Evolutionary conservation across 2,888 invertebrate species (phyloP).

Genomic region (Drosophila borborema): DNA sequence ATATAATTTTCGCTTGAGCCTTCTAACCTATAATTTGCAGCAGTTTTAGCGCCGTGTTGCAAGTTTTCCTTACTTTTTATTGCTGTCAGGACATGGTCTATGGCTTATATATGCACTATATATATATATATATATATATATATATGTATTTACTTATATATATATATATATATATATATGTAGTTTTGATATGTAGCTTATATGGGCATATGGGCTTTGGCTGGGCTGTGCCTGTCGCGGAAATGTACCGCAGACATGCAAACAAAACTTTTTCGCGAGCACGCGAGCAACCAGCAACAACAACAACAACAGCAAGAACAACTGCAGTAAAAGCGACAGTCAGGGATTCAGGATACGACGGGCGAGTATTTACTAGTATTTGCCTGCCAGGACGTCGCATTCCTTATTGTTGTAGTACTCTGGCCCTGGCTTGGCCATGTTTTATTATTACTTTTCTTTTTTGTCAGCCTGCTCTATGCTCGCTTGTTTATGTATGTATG

Average conservation of each 20-base stretch:
- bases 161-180: not conserved
- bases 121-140: not conserved
- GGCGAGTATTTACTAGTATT: constrained; percentile 40
- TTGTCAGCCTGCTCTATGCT: constrained; percentile 63
- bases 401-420: constrained; percentile 7
- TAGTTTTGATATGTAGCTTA: constrained; percentile 18
- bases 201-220: constrained; percentile 44
- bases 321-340: constrained; percentile 35
- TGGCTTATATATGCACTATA: not conserved
- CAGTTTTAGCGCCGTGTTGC: constrained; percentile 69
- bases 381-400: constrained; percentile 36
- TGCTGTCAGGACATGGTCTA: constrained; percentile 36
- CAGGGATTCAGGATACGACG: constrained; percentile 37
- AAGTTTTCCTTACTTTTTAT: constrained; percentile 50
- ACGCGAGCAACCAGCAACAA: constrained; percentile 33
- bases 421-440: constrained; percentile 58
- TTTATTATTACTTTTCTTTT: constrained; percentile 71
- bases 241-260: constrained; percentile 82
- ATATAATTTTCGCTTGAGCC: constrained; percentile 62
- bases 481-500: constrained; percentile 70
- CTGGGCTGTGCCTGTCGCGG: constrained; percentile 77
- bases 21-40: constrained; percentile 77
- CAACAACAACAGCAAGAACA: constrained; percentile 16
- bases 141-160: not conserved
- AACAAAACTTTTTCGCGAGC: constrained; percentile 75